phyloP scores from a whole-genome alignment of 2,888 invertebrate genomes.

The Lithophane leautieri region DNA sequence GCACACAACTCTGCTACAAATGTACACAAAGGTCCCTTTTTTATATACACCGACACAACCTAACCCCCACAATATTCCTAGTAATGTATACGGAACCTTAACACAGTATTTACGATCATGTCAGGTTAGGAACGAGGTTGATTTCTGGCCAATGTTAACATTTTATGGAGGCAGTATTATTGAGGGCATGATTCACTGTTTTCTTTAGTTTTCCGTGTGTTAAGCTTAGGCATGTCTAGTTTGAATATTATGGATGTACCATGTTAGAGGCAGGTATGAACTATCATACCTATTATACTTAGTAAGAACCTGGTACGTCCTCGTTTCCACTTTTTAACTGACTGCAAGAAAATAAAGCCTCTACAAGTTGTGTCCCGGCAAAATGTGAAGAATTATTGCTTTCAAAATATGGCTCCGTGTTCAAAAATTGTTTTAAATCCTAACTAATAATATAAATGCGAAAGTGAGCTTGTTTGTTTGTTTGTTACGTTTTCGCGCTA shows the following conservation, averaged over 20 bases:
- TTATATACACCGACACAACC: neutral
- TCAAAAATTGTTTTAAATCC: neutral
- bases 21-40: constrained; percentile 5
- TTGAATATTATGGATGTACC: neutral
- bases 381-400: neutral
- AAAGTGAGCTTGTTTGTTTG: too few relatives aligned
- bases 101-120: constrained; percentile 42
- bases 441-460: too few relatives aligned
- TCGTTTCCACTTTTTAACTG: neutral
- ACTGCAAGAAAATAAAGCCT: too few relatives aligned
- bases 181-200: neutral
- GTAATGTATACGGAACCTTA: constrained; percentile 8
- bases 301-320: neutral
- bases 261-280: neutral
- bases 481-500: too few relatives aligned
- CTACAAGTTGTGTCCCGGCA: too few relatives aligned
- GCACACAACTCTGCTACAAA: neutral
- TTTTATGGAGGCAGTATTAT: constrained; percentile 41
- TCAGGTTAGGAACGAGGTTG: constrained; percentile 23
- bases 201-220: constrained; percentile 1
- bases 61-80: constrained; percentile 3
- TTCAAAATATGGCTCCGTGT: neutral
- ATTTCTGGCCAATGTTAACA: constrained; percentile 40
- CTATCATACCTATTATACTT: too few relatives aligned
- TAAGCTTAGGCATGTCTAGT: neutral